A percentile compares a stretch with the other conserved stretches of the same genome.
Evolutionary conservation across 2,113 vertebrate genomes (phyloP).

Genomic region (Pedetes capensis): DNA sequence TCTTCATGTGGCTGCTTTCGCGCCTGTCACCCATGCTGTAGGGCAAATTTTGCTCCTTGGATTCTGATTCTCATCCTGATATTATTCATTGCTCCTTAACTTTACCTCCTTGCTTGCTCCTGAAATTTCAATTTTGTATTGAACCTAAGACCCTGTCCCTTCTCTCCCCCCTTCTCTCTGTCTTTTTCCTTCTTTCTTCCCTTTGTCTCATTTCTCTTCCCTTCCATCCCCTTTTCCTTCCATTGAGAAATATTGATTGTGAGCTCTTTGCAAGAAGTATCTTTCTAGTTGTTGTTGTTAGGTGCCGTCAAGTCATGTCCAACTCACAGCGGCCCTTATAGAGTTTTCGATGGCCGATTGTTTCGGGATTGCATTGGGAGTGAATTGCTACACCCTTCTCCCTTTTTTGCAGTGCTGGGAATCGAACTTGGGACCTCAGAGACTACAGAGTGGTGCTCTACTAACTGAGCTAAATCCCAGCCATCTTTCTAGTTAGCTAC

Average conservation of each 20-base stretch:
- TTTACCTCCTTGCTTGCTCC: background rate
- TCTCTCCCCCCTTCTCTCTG: too few species aligned
- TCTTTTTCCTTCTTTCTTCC: background rate
- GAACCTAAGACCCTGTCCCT: too few species aligned
- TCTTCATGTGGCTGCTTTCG: background rate
- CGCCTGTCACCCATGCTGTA: background rate
- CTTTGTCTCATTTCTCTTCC: background rate
- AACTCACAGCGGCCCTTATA: too few species aligned
- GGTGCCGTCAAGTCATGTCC: too few species aligned
- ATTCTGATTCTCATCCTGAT: background rate
- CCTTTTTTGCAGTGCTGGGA: too few species aligned
- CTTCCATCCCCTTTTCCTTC: background rate
- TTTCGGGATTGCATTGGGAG: too few species aligned
- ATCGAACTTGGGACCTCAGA: too few species aligned
- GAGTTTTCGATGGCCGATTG: too few species aligned
- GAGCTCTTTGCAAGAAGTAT: background rate
- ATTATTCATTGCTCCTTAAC: background rate
- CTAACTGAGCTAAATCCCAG: too few species aligned
- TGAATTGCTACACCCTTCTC: too few species aligned
- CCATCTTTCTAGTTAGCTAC: background rate
- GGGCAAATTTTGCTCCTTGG: background rate
- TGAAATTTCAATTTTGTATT: background rate
- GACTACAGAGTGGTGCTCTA: too few species aligned
- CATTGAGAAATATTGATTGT: background rate
- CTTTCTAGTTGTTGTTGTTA: too few species aligned